Base-by-base conservation (phyloP, 1,140 invertebrate genomes). In the Antheraea mylitta region DNA sequence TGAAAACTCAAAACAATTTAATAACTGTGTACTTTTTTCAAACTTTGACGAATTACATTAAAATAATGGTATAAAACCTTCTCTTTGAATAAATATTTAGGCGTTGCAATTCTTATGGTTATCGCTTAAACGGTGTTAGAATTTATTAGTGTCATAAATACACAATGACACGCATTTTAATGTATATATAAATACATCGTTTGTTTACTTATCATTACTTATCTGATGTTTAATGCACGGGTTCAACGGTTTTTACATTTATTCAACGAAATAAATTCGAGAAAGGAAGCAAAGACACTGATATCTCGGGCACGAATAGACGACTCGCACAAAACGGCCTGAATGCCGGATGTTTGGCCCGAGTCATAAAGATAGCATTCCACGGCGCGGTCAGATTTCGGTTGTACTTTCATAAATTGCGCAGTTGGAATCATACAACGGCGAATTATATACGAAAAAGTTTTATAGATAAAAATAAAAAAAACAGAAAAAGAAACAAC, bases 341-440 rank as follows among this genome's bases (percentile, higher is more conserved):
- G 60, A 68, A 16, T 22, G 53, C 58, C 67, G 71, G 71, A 72
- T 68, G 67, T 64, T 72, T 42, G 64, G 36, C 67, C 63, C 58
- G 58, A 58, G 60, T 61, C 64, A 58, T 68, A 68, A 66, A 72
- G 71, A 72, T 72, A 72, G 63, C 71, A 19, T 38, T 58, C 63
- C 58, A 68, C 63, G 60, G 38, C 18, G 42, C 18, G 59, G 59
- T 60, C 66, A 64, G 66, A 71, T 71, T 68, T 71, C 58, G 48
- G 30, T 22, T 16, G 58, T 60, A 53, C 66, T 69, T 63, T 63
- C 22, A 69, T 61, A 61, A 64, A 71, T 60, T 65, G 70, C 70
- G 67, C 63, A 67, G 36, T 72, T 42, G 38, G 19, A 45, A 63
- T 30, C 66, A 64, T 53, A 68, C 60, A 63, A 67, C 48, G 36